Percentiles rank a stretch among this genome's conserved stretches.
phyloP scores from a whole-genome alignment of 2,113 vertebrate species.

The Nanorana parkeri region DNA sequence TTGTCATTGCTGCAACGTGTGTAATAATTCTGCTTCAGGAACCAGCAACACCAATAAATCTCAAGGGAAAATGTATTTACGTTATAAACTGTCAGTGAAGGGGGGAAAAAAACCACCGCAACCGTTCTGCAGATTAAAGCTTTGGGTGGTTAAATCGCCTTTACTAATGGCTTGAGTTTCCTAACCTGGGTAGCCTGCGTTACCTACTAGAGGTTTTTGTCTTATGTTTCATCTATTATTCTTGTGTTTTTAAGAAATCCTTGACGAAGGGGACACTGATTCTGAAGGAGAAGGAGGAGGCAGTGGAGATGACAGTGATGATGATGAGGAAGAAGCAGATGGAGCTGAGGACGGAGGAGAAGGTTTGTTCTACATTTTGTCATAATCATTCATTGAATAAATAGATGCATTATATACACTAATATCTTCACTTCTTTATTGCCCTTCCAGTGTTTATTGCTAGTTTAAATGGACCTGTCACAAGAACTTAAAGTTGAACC shows the following conservation, averaged over 20 bases:
- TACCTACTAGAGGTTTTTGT: neutral
- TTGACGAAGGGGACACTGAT: conserved; percentile 94
- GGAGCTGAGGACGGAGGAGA: conserved; percentile 58
- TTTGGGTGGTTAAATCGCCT: neutral
- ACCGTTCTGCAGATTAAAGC: neutral
- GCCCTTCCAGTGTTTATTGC: no score
- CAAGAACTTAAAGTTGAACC: no score
- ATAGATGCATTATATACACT: neutral
- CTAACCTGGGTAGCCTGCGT: no score
- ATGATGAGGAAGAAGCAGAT: conserved; percentile 79
- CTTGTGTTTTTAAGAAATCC: conserved; percentile 81
- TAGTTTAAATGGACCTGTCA: no score
- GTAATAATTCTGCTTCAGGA: conserved; percentile 2
- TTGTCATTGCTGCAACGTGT: conserved; percentile 15
- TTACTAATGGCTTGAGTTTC: neutral
- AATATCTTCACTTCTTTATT: neutral
- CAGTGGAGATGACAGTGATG: conserved; percentile 85
- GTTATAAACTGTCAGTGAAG: neutral
- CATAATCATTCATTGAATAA: neutral
- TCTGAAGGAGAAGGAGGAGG: conserved; percentile 82
- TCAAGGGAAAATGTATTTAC: conserved; percentile 12
- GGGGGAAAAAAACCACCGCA: neutral
- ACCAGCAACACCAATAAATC: conserved; percentile 12
- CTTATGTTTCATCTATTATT: neutral
- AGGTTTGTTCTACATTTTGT: conserved; percentile 6